Evolutionary conservation across 2,113 vertebrate species (phyloP).

Genomic region (Coturnix japonica): DNA sequence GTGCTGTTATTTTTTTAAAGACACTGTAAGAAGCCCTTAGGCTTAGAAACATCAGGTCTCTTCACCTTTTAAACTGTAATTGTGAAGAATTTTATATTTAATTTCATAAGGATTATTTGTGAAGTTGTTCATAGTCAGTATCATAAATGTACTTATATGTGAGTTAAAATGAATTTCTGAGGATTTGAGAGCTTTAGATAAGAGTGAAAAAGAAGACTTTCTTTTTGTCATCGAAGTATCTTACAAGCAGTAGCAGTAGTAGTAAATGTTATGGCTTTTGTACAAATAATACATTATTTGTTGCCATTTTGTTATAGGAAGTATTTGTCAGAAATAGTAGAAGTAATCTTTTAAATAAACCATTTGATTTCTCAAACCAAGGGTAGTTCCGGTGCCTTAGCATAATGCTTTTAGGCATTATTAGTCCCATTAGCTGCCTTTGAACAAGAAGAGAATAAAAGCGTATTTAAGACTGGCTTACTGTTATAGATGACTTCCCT

Average conservation of each 20-base stretch:
- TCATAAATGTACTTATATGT: background rate
- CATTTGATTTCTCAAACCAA: background rate
- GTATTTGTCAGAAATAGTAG: background rate
- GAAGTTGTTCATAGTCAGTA: background rate
- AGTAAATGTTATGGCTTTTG: background rate
- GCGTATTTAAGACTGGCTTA: constrained; percentile 68
- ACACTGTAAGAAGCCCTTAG: background rate
- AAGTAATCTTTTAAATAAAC: background rate
- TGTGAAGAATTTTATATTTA: background rate
- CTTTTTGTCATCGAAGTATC: background rate
- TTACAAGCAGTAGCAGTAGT: background rate
- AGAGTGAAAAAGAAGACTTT: background rate
- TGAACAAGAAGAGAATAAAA: background rate
- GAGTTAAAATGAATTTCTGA: background rate
- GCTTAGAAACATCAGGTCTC: background rate
- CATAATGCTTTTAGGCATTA: constrained; percentile 11
- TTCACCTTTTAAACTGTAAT: background rate
- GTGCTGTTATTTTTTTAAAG: background rate
- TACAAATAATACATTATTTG: background rate
- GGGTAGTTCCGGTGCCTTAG: background rate
- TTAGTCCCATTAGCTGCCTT: background rate
- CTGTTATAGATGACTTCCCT: constrained; percentile 93
- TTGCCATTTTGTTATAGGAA: background rate
- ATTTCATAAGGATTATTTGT: background rate
- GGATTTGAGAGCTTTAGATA: background rate